Percentiles rank a stretch among this genome's conserved stretches.
phyloP scores from a whole-genome alignment of 92 coral and sea anemone genomes.

The Zoanthus sansibaricus region DNA sequence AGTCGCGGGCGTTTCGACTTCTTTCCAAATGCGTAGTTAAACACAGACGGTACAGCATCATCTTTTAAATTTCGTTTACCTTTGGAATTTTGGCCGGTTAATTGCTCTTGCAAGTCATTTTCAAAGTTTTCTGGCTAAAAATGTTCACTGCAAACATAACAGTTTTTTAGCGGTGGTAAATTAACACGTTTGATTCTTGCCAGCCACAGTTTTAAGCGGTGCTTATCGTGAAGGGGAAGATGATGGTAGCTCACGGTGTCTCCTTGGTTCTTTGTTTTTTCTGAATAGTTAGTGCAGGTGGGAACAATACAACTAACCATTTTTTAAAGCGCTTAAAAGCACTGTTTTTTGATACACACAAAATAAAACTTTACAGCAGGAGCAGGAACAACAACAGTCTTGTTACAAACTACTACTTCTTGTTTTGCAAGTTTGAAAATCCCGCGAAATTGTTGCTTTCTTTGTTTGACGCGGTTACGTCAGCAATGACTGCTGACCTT shows the following conservation, averaged over 20 bases:
- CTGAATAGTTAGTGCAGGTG: not conserved
- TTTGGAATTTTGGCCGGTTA: not conserved
- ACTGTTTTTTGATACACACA: too few species aligned
- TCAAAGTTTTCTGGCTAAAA: not conserved
- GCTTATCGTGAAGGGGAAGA: not conserved
- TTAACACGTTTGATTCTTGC: not conserved
- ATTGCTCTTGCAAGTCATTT: slow-evolving; percentile 1
- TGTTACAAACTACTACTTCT: not conserved
- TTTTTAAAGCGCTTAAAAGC: not conserved
- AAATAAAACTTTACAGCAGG: too few species aligned
- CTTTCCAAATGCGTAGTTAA: not conserved
- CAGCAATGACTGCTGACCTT: too few species aligned
- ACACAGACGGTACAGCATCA: not conserved
- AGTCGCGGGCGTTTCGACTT: not conserved
- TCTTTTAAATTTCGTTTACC: not conserved
- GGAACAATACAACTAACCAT: too few species aligned
- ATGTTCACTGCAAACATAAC: slow-evolving; percentile 2
- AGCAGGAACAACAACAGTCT: not conserved
- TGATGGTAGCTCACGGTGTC: not conserved
- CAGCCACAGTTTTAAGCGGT: not conserved
- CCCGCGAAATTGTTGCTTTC: too few species aligned
- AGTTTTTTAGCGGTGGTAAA: not conserved
- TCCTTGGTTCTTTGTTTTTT: not conserved
- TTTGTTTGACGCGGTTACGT: too few species aligned
- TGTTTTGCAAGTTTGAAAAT: too few species aligned